phyloP scores from a whole-genome alignment of 1,140 invertebrate genomes.

The Pomacea maculata region DNA sequence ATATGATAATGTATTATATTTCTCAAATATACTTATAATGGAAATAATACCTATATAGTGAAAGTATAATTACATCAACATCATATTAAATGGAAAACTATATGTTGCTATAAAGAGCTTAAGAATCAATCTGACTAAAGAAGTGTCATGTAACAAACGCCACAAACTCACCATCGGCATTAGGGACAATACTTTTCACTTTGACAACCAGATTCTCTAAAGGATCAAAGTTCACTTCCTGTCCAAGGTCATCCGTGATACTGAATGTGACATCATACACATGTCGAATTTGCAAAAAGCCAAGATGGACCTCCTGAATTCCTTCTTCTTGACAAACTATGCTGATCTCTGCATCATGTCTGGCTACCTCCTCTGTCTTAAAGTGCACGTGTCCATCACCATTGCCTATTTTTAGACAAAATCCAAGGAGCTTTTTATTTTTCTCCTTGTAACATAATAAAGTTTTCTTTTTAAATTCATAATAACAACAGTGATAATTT shows the following conservation, averaged over 20 bases:
- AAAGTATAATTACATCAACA: too few relatives aligned
- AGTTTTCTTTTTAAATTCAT: too few relatives aligned
- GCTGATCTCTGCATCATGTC: constrained; percentile 38
- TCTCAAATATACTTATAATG: too few relatives aligned
- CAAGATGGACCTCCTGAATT: constrained; percentile 46
- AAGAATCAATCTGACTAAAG: too few relatives aligned
- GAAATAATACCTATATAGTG: too few relatives aligned
- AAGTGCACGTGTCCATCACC: constrained; percentile 28
- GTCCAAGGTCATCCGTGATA: constrained; percentile 43
- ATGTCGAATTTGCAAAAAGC: constrained; percentile 51
- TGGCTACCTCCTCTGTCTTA: constrained; percentile 27
- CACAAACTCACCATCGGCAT: constrained; percentile 35
- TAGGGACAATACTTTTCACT: constrained; percentile 36
- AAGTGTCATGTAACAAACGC: not conserved
- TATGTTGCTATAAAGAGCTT: not conserved
- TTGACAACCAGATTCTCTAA: constrained; percentile 46
- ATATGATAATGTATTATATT: not conserved
- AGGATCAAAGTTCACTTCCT: constrained; percentile 47
- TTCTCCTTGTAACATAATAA: too few relatives aligned
- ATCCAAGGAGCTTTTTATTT: too few relatives aligned
- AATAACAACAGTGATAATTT: too few relatives aligned
- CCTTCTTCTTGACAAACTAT: constrained; percentile 22
- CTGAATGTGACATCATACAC: constrained; percentile 46
- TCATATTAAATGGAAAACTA: not conserved
- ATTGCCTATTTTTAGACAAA: not conserved